Conservation (phyloP, 2,888 invertebrate species). For the Priocnemis perturbator region DNA sequence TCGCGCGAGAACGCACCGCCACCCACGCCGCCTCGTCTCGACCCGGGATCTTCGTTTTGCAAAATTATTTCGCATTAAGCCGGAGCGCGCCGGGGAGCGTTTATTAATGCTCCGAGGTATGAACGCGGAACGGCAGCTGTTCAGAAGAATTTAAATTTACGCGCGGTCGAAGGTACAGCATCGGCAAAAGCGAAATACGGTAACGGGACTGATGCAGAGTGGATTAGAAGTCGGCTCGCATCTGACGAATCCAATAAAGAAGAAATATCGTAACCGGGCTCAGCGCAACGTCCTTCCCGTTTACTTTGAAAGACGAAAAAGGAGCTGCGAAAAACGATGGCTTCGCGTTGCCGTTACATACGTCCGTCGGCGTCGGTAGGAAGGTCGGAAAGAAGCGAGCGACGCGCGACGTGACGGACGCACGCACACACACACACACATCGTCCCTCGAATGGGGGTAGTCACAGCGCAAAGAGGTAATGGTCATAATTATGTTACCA, state of each 20-base stretch:
- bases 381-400: background rate
- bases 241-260: too few species aligned
- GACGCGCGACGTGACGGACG: background rate
- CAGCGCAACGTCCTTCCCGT: background rate
- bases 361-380: too few species aligned
- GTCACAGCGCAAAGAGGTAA: slow-evolving; percentile 53
- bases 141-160: slow-evolving; percentile 5
- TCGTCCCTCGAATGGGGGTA: slow-evolving; percentile 19
- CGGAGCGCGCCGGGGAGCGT: background rate
- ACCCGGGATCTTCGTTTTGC: slow-evolving; percentile 16
- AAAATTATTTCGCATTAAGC: slow-evolving; percentile 12
- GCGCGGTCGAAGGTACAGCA: background rate
- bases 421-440: background rate
- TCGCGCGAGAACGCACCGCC: slow-evolving; percentile 1
- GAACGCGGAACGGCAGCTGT: background rate
- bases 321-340: background rate
- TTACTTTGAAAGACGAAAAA: background rate
- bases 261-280: too few species aligned
- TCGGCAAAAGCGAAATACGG: background rate
- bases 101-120: background rate
- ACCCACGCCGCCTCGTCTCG: background rate
- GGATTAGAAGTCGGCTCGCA: too few species aligned
- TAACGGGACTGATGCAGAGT: too few species aligned
- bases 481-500: slow-evolving; percentile 62
- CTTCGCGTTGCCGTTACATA: too few species aligned